Conservation (phyloP, 2,888 invertebrate genomes). For the Epinotia ramella region DNA sequence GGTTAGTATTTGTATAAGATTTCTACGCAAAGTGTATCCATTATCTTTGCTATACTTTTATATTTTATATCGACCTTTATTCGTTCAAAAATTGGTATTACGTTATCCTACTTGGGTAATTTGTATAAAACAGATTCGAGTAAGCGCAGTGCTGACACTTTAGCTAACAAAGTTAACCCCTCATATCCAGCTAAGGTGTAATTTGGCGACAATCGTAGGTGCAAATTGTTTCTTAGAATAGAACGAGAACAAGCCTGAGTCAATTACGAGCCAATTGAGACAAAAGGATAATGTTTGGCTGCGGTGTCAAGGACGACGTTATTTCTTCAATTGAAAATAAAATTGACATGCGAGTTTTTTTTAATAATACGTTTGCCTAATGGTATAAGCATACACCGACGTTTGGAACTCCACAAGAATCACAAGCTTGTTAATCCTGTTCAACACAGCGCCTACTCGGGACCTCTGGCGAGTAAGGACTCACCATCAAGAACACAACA, state of each 20-base stretch:
- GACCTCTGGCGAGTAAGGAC: too few relatives aligned
- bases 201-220: conserved; percentile 74
- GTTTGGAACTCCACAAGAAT: too few relatives aligned
- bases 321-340: conserved; percentile 77
- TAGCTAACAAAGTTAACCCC: conserved; percentile 55
- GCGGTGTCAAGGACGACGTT: conserved; percentile 76
- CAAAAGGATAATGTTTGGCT: conserved; percentile 84
- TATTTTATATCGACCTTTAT: not conserved
- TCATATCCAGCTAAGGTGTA: conserved; percentile 71
- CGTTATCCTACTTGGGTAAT: conserved; percentile 48
- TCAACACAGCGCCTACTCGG: too few relatives aligned
- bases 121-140: not conserved
- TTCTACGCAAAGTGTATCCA: too few relatives aligned
- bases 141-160: conserved; percentile 6
- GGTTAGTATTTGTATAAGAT: not conserved
- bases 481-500: too few relatives aligned
- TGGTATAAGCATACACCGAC: too few relatives aligned
- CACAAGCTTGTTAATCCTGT: too few relatives aligned
- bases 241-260: conserved; percentile 74
- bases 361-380: too few relatives aligned
- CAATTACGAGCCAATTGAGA: conserved; percentile 83
- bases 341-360: conserved; percentile 73
- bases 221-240: conserved; percentile 82
- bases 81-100: conserved; percentile 48
- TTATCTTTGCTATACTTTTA: not conserved